phyloP scores from a whole-genome alignment of 2,797 vertebrate species.

The Acipenser oxyrinchus region DNA sequence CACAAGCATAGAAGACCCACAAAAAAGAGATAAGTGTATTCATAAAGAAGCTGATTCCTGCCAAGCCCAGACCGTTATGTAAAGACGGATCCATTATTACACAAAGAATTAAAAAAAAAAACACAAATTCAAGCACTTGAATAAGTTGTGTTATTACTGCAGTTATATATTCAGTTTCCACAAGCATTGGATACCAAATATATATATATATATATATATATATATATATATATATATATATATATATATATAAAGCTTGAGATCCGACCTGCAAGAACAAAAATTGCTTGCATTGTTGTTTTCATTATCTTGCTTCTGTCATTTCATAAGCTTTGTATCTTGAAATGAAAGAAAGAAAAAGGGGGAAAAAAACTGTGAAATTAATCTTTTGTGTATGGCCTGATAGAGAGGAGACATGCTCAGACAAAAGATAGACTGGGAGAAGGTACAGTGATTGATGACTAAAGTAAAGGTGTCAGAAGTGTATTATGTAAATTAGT shows the following conservation, averaged over 20 bases:
- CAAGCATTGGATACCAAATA: too few species aligned
- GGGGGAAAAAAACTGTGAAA: constrained; percentile 83
- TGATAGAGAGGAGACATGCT: constrained; percentile 98
- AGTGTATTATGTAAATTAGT: constrained; percentile 99
- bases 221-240: too few species aligned
- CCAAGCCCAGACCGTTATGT: too few species aligned
- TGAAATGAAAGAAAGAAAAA: constrained; percentile 88
- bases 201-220: too few species aligned
- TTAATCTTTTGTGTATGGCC: constrained; percentile 99
- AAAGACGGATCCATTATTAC: too few species aligned
- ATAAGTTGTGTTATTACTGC: too few species aligned
- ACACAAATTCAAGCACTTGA: too few species aligned
- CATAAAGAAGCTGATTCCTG: too few species aligned
- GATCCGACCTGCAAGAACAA: constrained; percentile 82
- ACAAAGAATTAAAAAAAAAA: too few species aligned
- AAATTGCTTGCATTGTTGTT: constrained; percentile 97
- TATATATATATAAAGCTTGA: constrained; percentile 53
- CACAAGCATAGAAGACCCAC: too few species aligned
- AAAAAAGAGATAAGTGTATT: too few species aligned
- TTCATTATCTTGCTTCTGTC: constrained; percentile 97
- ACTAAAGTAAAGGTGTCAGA: constrained; percentile 99
- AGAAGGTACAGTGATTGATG: constrained; percentile 98
- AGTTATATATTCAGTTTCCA: too few species aligned
- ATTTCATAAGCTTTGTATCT: constrained; percentile 94
- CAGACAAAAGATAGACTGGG: constrained; percentile 97